phyloP scores from a whole-genome alignment of 2,113 vertebrate genomes.

The Urocolius indicus region DNA sequence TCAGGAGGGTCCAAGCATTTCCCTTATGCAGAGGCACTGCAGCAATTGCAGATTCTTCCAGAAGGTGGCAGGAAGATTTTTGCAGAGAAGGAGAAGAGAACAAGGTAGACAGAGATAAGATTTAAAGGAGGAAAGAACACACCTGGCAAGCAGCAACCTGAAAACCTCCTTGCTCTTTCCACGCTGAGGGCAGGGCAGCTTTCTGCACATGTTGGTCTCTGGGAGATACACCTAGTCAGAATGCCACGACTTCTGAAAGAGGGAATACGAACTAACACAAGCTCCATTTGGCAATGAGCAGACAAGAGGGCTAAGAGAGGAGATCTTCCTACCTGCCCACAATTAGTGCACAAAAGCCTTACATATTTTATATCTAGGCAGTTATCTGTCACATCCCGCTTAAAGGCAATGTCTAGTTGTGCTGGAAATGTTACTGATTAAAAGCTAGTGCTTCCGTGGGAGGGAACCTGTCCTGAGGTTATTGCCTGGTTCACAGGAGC shows the following conservation, averaged over 20 bases:
- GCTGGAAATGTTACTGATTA: not conserved
- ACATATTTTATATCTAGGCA: not conserved
- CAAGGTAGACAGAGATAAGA: not conserved
- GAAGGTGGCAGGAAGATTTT: conserved; percentile 58
- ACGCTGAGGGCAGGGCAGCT: not conserved
- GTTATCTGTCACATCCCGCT: not conserved
- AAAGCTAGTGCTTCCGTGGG: not conserved
- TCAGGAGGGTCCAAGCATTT: not conserved
- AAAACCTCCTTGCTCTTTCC: not conserved
- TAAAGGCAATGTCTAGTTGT: not conserved
- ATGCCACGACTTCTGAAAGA: not conserved
- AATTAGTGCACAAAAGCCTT: not conserved
- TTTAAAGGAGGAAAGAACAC: not conserved
- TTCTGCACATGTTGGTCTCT: not conserved
- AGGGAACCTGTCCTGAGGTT: not conserved
- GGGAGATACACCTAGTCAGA: fast-evolving
- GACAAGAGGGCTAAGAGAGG: not conserved
- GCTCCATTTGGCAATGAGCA: not conserved
- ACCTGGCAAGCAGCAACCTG: not conserved
- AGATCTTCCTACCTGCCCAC: not conserved
- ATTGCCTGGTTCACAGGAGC: not conserved
- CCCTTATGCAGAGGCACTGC: not conserved
- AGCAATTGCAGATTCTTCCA: conserved; percentile 49
- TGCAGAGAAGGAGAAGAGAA: not conserved
- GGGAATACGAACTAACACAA: not conserved